phyloP scores from a whole-genome alignment of 2,888 invertebrate genomes.

The Terebella lapidaria region DNA sequence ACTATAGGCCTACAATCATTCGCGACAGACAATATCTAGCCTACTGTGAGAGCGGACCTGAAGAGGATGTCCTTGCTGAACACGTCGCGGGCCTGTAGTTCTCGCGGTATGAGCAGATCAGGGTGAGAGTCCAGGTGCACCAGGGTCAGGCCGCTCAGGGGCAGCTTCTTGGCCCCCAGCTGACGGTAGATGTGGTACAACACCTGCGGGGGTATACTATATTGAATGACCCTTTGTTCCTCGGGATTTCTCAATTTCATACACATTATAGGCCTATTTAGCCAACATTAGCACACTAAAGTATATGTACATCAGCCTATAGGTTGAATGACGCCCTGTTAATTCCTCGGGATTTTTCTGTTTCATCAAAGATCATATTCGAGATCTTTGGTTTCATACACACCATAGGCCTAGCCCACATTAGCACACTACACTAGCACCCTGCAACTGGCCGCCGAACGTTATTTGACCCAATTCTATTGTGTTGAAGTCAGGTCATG shows the following conservation, averaged over 20 bases:
- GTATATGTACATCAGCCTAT: too few species aligned
- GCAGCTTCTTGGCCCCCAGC: conserved; percentile 66
- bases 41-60: conserved; percentile 33
- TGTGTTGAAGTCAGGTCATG: too few species aligned
- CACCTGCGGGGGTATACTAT: conserved; percentile 33
- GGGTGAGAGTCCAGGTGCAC: conserved; percentile 90
- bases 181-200: conserved; percentile 44
- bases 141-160: conserved; percentile 69
- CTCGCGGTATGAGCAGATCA: conserved; percentile 77
- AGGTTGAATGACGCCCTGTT: neutral
- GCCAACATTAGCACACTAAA: too few species aligned
- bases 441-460: too few species aligned
- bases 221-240: neutral
- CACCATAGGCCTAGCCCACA: too few species aligned
- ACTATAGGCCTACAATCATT: too few species aligned
- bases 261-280: too few species aligned
- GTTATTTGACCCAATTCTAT: too few species aligned
- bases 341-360: neutral
- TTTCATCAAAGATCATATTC: too few species aligned
- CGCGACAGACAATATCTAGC: too few species aligned
- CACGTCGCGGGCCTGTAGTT: conserved; percentile 70
- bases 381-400: too few species aligned
- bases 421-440: too few species aligned
- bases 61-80: conserved; percentile 64
- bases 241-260: neutral